phyloP scores from a whole-genome alignment of 2,113 vertebrate genomes.

The Entomyzon cyanotis region DNA sequence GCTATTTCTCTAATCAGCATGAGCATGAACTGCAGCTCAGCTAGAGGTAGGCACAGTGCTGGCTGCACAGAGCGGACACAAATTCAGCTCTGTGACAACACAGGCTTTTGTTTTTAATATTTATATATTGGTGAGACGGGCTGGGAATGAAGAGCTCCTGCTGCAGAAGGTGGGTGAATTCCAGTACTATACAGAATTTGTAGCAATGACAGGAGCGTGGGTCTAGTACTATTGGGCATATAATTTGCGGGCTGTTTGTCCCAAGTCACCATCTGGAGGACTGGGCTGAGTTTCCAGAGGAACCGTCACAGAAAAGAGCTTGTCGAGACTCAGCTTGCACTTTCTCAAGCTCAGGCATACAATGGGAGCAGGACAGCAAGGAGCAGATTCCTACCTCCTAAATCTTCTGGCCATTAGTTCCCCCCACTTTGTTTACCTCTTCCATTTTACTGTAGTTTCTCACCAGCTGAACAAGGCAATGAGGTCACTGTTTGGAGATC shows the following conservation, averaged over 20 bases:
- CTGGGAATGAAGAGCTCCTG: background rate
- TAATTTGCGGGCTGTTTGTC: background rate
- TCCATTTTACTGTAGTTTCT: conserved; percentile 55
- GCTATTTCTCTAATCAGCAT: background rate
- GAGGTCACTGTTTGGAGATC: conserved; percentile 58
- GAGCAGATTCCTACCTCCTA: conserved; percentile 34
- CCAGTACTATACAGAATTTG: background rate
- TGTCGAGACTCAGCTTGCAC: background rate
- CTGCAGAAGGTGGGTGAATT: background rate
- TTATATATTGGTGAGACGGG: background rate
- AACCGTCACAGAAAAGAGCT: conserved; percentile 33
- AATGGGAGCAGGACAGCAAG: background rate
- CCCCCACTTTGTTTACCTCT: conserved; percentile 32
- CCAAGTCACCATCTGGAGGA: conserved; percentile 20
- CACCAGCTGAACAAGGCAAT: conserved; percentile 45
- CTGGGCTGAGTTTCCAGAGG: conserved; percentile 60
- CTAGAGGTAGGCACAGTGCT: background rate
- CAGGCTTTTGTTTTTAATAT: background rate
- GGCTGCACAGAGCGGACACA: background rate
- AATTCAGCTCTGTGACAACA: background rate
- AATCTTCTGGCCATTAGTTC: conserved; percentile 35
- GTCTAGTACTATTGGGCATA: background rate
- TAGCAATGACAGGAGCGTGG: background rate
- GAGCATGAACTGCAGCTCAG: background rate
- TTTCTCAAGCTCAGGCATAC: conserved; percentile 44